A percentile compares a stretch with the other conserved stretches of the same genome.
Conservation (phyloP, 92 coral and sea anemone species). For the Chrysogorgia sp. region DNA sequence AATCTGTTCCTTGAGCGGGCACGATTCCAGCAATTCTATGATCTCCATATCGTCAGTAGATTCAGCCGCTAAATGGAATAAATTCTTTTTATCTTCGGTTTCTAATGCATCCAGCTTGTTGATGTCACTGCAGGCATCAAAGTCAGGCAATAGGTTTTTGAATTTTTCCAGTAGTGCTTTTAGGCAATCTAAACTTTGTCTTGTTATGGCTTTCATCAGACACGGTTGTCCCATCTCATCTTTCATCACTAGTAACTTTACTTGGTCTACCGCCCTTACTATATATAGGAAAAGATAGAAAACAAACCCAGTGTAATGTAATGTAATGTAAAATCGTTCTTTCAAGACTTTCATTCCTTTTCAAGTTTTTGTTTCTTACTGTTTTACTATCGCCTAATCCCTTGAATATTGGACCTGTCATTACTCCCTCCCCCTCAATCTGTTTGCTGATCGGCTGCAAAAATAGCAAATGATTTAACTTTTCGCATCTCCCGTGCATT, state of each 20-base stretch:
- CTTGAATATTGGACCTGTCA: too few species aligned
- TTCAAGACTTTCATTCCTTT: too few species aligned
- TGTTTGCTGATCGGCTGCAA: too few species aligned
- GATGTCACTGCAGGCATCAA: not conserved
- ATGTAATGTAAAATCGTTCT: too few species aligned
- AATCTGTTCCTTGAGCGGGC: not conserved
- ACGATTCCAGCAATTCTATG: not conserved
- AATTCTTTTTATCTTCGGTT: not conserved
- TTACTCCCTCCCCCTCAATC: too few species aligned
- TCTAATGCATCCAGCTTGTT: constrained; percentile 14
- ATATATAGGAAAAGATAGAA: not conserved
- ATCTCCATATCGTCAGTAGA: not conserved
- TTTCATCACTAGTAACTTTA: not conserved
- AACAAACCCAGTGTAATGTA: too few species aligned
- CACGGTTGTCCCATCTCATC: constrained; percentile 29
- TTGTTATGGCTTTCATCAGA: constrained; percentile 10
- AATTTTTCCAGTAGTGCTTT: not conserved
- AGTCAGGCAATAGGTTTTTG: not conserved
- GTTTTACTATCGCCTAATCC: too few species aligned
- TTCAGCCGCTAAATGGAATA: constrained; percentile 28
- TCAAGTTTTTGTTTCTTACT: too few species aligned
- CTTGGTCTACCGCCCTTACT: not conserved
- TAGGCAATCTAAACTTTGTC: constrained; percentile 17
- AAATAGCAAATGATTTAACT: too few species aligned
- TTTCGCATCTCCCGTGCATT: too few species aligned